Conservation (phyloP, 2,113 vertebrate genomes). For the Rallus limicola region DNA sequence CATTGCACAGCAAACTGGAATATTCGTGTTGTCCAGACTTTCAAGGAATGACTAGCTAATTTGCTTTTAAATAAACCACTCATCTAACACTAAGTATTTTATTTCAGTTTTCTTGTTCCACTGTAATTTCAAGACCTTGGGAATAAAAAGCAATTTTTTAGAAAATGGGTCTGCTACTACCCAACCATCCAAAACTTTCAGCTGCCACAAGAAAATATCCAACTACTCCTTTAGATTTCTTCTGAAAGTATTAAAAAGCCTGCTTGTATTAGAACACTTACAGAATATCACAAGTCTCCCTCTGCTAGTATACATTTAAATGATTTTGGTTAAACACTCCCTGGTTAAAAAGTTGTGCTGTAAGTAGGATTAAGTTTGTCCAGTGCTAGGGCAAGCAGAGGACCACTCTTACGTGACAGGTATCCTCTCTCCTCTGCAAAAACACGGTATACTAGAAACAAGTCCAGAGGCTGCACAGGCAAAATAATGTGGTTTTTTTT, state of each 20-base stretch:
- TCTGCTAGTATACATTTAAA: neutral
- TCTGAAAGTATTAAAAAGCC: neutral
- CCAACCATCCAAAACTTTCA: neutral
- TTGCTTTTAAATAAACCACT: neutral
- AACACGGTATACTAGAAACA: neutral
- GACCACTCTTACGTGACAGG: neutral
- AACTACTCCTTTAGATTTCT: neutral
- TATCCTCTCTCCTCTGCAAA: neutral
- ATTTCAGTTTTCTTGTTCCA: neutral
- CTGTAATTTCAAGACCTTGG: neutral
- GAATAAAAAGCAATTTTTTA: neutral
- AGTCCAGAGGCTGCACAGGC: neutral
- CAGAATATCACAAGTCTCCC: neutral
- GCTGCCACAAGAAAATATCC: neutral
- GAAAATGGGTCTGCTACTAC: neutral
- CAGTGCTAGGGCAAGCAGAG: neutral
- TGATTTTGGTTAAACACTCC: neutral
- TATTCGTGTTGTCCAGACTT: neutral
- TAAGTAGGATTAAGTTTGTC: neutral
- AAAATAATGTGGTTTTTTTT: neutral
- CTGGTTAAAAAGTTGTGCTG: neutral
- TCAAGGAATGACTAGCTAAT: neutral
- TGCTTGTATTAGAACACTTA: neutral
- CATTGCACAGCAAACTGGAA: neutral
- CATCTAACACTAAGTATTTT: neutral